Evolutionary conservation across 2,888 invertebrate species (phyloP).

Genomic region (Craniophora ligustri): DNA sequence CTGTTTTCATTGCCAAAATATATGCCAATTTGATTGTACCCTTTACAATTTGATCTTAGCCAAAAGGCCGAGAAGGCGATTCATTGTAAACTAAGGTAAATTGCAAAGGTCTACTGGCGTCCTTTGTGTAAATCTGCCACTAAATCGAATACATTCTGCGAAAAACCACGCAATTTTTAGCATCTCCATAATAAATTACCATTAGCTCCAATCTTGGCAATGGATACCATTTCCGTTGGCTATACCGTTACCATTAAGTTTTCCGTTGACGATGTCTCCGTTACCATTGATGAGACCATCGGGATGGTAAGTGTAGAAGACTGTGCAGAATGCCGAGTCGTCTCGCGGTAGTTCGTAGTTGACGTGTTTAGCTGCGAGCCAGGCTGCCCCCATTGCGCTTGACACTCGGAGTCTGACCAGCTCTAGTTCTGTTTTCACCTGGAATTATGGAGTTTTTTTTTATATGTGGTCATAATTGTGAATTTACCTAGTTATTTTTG

Average conservation of each 20-base stretch:
- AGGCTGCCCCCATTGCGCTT: constrained; percentile 95
- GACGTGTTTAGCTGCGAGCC: constrained; percentile 93
- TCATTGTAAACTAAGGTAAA: too few species aligned
- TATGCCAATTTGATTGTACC: too few species aligned
- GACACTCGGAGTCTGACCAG: constrained; percentile 92
- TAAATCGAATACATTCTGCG: constrained; percentile 37
- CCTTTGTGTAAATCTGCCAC: too few species aligned
- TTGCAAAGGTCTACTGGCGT: too few species aligned
- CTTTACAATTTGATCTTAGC: too few species aligned
- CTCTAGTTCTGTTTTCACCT: constrained; percentile 83
- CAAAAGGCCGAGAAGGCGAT: too few species aligned
- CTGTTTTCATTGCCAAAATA: too few species aligned
- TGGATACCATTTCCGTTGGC: constrained; percentile 40
- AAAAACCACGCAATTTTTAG: constrained; percentile 26
- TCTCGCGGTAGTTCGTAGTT: constrained; percentile 90
- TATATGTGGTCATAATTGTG: too few species aligned
- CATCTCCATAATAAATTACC: constrained; percentile 3
- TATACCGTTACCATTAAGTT: constrained; percentile 44
- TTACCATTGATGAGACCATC: constrained; percentile 46
- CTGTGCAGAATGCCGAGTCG: constrained; percentile 91
- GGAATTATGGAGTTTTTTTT: constrained; percentile 30
- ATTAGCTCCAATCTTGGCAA: constrained; percentile 48
- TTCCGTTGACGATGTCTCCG: constrained; percentile 43
- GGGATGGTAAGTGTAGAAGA: constrained; percentile 89
- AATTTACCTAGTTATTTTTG: too few species aligned